Base-by-base conservation (phyloP, 2,888 invertebrate genomes). In the Mongoloraphidia duomilia region DNA sequence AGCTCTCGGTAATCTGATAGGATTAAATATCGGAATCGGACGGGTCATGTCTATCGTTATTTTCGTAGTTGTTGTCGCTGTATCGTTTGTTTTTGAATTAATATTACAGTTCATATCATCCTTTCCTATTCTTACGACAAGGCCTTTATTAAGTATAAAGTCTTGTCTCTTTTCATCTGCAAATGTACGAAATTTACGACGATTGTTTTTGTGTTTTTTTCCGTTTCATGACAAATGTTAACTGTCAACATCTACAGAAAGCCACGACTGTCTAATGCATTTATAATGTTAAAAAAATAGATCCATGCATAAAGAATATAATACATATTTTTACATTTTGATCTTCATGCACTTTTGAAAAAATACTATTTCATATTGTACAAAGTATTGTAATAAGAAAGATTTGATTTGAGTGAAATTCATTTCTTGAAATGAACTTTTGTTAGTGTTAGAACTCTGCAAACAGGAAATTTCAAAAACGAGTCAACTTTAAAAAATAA, bases 91-190 rank as follows among this genome's bases (percentile, higher is more conserved):
- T 46, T 59, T 57, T 36, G 59, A 62, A 55, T 65, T 65, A 54
- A n/a, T 26, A 5, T 26, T 26, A 26, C 26, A 6, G 26, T 26
- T 26, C 6, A 26, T 46, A 4, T 42, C 26, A 10, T 62, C 62
- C 57, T 63, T 59, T 48, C 67, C 68, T 46, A 68, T 68, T 54
- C 66, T 61, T 42, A 68, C 69, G 49, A 67, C 65, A 51, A 76
- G 61, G 52, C 67, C 66, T 60, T 66, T 67, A 58, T 67, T 65
- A 55, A 67, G 58, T 53, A 66, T 60, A 26, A 48, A 42, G 10
- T n/a, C 17, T 52, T 62, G 62, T 58, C 61, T 62, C 57, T 59
- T 64, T 59, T 52, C 55, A 59, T 66, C 67, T 67, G 67, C 55
- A 62, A 54, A 52, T 49, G 41, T 42, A 46, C 34, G 26, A 26